These are phyloP conservation scores for Hemithea aestivaria DNA, from an alignment of 2,888 invertebrate species.

Conservation along the genomic window DNA sequence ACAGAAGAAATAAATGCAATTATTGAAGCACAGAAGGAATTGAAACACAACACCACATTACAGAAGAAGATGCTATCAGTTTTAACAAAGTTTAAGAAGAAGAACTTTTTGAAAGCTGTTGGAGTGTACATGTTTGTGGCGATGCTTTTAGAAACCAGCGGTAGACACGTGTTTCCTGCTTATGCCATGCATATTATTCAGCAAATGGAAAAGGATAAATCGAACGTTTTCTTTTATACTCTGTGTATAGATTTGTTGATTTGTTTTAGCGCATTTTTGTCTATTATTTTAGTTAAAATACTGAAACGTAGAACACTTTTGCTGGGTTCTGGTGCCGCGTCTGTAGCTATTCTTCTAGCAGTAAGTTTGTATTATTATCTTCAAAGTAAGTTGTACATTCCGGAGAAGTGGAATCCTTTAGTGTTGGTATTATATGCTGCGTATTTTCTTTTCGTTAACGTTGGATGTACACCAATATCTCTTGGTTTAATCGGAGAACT, in stretches of 20 bases:
- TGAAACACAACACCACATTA: conserved; percentile 1
- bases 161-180: conserved; percentile 38
- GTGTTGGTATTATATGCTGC: conserved; percentile 32
- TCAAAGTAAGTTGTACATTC: too few species aligned
- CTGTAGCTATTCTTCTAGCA: conserved; percentile 27
- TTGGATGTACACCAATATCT: conserved; percentile 57
- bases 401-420: too few species aligned
- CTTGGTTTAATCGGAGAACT: conserved; percentile 54
- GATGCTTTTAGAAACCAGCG: conserved; percentile 33
- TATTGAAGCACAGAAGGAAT: conserved; percentile 35
- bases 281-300: conserved; percentile 45
- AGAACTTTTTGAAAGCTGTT: conserved; percentile 32
- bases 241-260: conserved; percentile 49
- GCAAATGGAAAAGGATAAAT: conserved; percentile 26
- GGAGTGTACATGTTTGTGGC: conserved; percentile 28
- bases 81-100: conserved; percentile 24
- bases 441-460: conserved; percentile 51
- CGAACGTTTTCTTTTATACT: conserved; percentile 37
- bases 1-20: conserved; percentile 35
- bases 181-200: conserved; percentile 40
- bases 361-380: not conserved
- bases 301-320: conserved; percentile 47
- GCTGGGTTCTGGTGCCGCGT: conserved; percentile 44
- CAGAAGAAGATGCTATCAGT: conserved; percentile 9
- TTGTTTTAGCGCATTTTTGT: conserved; percentile 39